phyloP scores from a whole-genome alignment of 2,888 invertebrate species.

The Branchipolynoe longqiensis region DNA sequence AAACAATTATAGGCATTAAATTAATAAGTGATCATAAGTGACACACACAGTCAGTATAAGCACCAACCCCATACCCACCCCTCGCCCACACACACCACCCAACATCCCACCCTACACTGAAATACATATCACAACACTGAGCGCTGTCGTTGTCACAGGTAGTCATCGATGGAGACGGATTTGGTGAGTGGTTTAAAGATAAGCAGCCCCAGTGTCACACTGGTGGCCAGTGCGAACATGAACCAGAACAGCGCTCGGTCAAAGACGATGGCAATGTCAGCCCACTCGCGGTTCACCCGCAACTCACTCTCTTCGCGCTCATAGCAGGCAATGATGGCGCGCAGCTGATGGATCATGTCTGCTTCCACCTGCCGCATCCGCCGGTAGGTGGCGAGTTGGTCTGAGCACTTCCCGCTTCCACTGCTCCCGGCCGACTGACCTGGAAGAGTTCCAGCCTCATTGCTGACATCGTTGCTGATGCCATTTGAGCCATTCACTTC shows the following conservation, averaged over 20 bases:
- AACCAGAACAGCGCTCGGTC: constrained; percentile 84
- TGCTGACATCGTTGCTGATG: neutral
- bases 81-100: no score
- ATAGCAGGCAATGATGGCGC: constrained; percentile 72
- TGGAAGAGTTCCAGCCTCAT: neutral
- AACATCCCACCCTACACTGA: no score
- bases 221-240: constrained; percentile 82
- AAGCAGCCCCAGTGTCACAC: constrained; percentile 83
- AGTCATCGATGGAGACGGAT: constrained; percentile 68
- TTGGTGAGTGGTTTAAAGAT: constrained; percentile 82
- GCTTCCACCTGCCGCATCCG: constrained; percentile 67
- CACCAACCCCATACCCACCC: no score
- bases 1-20: no score
- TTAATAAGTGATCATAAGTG: no score
- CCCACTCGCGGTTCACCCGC: constrained; percentile 76
- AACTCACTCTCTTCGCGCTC: constrained; percentile 72
- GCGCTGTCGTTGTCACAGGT: constrained; percentile 39
- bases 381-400: neutral
- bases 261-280: constrained; percentile 83
- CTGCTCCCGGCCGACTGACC: no score
- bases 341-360: constrained; percentile 75
- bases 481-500: no score
- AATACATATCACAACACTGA: neutral
- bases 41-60: no score
- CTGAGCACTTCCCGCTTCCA: neutral